These are phyloP conservation scores for Crotophaga sulcirostris DNA, from an alignment of 2,113 vertebrate genomes.

Conservation along the genomic window DNA sequence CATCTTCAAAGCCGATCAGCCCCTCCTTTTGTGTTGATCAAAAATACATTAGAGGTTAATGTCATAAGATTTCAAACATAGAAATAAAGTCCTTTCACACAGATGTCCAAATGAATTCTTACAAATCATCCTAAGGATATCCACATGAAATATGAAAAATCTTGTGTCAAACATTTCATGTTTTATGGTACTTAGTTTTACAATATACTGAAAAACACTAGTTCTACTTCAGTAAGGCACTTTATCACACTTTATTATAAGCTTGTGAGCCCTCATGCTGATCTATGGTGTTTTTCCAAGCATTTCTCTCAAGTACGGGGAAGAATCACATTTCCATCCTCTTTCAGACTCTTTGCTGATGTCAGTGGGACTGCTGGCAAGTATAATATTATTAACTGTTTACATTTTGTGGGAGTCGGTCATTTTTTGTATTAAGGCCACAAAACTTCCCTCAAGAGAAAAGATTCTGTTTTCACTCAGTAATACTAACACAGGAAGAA, in stretches of 20 bases:
- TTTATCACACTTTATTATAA: not conserved
- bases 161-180: not conserved
- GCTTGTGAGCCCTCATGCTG: not conserved
- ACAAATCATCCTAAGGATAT: not conserved
- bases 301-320: not conserved
- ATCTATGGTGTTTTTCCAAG: slow-evolving; percentile 1
- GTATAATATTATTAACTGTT: not conserved
- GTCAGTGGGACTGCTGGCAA: not conserved
- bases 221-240: not conserved
- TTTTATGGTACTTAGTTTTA: not conserved
- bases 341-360: not conserved
- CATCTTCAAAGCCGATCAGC: not conserved
- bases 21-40: not conserved
- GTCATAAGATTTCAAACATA: not conserved
- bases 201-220: not conserved
- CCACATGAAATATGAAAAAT: not conserved
- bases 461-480: not conserved
- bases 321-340: not conserved
- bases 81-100: not conserved
- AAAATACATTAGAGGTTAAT: not conserved
- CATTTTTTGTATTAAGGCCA: not conserved
- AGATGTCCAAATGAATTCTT: not conserved
- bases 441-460: not conserved
- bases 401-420: not conserved
- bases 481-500: not conserved